Percentiles rank a stretch among this genome's conserved stretches.
Conservation (phyloP, 2,113 vertebrate genomes). For the Rafetus swinhoei region DNA sequence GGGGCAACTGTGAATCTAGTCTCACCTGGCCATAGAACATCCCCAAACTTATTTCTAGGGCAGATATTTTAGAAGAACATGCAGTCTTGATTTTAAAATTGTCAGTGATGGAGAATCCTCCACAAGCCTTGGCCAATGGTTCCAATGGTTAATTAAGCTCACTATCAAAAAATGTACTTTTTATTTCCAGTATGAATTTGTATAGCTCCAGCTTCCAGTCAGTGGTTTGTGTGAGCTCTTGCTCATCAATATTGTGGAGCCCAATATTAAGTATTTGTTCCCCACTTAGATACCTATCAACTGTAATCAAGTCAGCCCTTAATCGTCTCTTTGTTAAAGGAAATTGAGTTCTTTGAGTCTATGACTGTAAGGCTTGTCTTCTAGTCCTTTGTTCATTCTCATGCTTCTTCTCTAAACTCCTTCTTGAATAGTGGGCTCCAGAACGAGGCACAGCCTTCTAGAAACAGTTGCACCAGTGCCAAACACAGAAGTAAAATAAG, state of each 20-base stretch:
- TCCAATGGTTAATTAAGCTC: neutral
- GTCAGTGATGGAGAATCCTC: neutral
- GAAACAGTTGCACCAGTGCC: too few relatives aligned
- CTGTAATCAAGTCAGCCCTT: too few relatives aligned
- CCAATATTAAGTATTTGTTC: neutral
- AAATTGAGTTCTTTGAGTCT: too few relatives aligned
- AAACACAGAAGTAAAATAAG: too few relatives aligned
- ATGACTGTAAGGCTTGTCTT: too few relatives aligned
- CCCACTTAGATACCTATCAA: too few relatives aligned
- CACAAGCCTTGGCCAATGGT: neutral
- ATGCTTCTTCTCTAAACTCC: too few relatives aligned
- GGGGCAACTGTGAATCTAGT: neutral
- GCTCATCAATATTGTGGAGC: neutral
- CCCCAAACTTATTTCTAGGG: neutral
- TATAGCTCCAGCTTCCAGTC: neutral
- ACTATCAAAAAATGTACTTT: neutral
- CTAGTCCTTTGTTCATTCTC: too few relatives aligned
- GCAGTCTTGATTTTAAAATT: neutral
- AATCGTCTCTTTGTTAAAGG: too few relatives aligned
- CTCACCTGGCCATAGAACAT: neutral
- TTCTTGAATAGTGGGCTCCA: too few relatives aligned
- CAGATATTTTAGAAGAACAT: neutral
- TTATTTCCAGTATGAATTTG: neutral
- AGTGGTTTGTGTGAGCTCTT: neutral
- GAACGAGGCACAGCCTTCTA: too few relatives aligned